Base-by-base conservation (phyloP, 1,140 invertebrate species). In the Habropoda laboriosa region DNA sequence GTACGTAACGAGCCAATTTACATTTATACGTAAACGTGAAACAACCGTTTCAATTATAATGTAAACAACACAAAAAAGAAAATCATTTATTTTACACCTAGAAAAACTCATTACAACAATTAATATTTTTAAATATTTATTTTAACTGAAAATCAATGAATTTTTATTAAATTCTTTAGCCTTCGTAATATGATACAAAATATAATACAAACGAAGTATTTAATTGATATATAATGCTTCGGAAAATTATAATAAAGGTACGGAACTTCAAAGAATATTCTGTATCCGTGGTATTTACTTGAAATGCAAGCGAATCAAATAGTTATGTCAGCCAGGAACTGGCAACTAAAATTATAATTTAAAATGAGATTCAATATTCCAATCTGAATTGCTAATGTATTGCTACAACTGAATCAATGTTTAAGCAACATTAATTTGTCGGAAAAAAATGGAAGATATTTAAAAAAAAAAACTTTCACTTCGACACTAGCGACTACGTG, bases 381-480 rank as follows among this genome's bases (percentile, higher is more conserved):
- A 51, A 24, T 35, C 6, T 8, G 7, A 21, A 12, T 4, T 30
- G 24, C 24, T 51, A 51, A 68, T 35, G 35, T 30, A 0, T 38
- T n/a, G 6, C 24, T 32, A 61, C 13, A 27, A 27, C n/a, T n/a
- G n/a, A 27, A 42, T 24, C 2, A 27, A 18, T 38, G 3, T 45
- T 8, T 18, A 27, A 64, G 30, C 1, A 12, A 27, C 18, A 27
- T 47, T 5, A 40, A 2, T 70, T 32, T 8, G n/a, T 0, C 45
- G 18, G 7, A 53, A 16, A 51, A 51, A 21, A 53, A 7, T 30
- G 21, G 30, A 38, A 24, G n/a, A 32, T 24, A 21, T 47, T 35
- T 13, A 12, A 5, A 49, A 2, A n/a, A n/a, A 1, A 1, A 38
- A 49, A 71, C 66, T 71, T 78, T 70, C 74, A 58, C 74, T 58